phyloP scores from a whole-genome alignment of 1,140 invertebrate species.

The Belonocnema kinseyi region DNA sequence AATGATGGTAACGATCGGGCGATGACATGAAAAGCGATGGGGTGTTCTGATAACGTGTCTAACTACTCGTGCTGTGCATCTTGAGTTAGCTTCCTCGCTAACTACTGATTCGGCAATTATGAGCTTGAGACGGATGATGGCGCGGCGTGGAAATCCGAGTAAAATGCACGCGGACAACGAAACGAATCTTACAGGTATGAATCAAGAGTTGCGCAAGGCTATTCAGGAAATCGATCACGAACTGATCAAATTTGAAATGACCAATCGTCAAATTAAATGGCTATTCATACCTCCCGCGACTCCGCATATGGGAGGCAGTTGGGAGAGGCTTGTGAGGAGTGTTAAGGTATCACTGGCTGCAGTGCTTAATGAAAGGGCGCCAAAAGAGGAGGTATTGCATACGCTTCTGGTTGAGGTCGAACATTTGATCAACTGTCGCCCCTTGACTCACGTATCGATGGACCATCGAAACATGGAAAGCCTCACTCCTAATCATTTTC shows the following conservation, averaged over 20 bases:
- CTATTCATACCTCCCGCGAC: no score
- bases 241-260: no score
- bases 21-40: not conserved
- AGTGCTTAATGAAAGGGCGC: no score
- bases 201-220: not conserved
- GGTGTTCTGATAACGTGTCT: slow-evolving; percentile 45
- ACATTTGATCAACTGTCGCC: slow-evolving; percentile 50
- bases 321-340: slow-evolving; percentile 32
- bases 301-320: not conserved
- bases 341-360: no score
- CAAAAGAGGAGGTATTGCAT: no score
- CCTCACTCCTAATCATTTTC: slow-evolving; percentile 59
- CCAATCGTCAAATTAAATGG: no score
- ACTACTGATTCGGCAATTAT: slow-evolving; percentile 40
- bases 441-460: slow-evolving; percentile 43
- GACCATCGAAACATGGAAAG: slow-evolving; percentile 40
- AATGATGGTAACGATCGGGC: no score
- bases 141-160: slow-evolving; percentile 38
- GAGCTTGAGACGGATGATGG: slow-evolving; percentile 47
- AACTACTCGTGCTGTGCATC: no score
- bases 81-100: slow-evolving; percentile 38
- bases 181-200: not conserved
- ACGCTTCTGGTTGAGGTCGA: slow-evolving; percentile 37
- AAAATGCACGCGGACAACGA: not conserved
- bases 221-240: not conserved